Evolutionary conservation across 2,888 invertebrate species (phyloP).

Genomic region (Tribolium freemani): DNA sequence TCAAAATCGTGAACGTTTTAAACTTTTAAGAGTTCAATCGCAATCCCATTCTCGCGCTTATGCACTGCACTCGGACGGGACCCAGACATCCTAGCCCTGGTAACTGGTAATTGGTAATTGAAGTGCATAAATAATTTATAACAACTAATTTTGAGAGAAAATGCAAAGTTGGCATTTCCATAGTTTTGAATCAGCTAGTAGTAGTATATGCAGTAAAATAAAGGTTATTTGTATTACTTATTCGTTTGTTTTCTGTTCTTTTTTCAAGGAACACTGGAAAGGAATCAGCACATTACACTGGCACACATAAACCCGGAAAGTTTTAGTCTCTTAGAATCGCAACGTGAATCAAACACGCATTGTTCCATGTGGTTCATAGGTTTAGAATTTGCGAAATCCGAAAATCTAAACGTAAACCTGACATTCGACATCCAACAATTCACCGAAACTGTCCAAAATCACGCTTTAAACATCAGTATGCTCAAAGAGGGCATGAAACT

Average conservation of each 20-base stretch:
- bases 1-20: too few relatives aligned
- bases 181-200: too few relatives aligned
- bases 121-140: too few relatives aligned
- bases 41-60: too few relatives aligned
- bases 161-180: too few relatives aligned
- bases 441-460: slow-evolving; percentile 87
- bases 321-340: slow-evolving; percentile 73
- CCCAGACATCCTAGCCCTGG: too few relatives aligned
- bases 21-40: too few relatives aligned
- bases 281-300: slow-evolving; percentile 90
- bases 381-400: slow-evolving; percentile 89
- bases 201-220: too few relatives aligned
- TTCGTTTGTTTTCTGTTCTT: slow-evolving; percentile 9
- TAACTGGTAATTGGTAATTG: too few relatives aligned
- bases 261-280: slow-evolving; percentile 83
- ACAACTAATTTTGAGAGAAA: too few relatives aligned
- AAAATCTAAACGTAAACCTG: slow-evolving; percentile 91
- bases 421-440: slow-evolving; percentile 94
- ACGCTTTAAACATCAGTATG: slow-evolving; percentile 80
- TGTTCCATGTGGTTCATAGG: slow-evolving; percentile 99
- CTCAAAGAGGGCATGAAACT: slow-evolving; percentile 83
- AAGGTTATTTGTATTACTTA: neutral
- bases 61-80: too few relatives aligned
- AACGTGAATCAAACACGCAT: slow-evolving; percentile 70
- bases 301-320: slow-evolving; percentile 97